Conservation (phyloP, 2,797 vertebrate species). For the Gallinago solitaria region DNA sequence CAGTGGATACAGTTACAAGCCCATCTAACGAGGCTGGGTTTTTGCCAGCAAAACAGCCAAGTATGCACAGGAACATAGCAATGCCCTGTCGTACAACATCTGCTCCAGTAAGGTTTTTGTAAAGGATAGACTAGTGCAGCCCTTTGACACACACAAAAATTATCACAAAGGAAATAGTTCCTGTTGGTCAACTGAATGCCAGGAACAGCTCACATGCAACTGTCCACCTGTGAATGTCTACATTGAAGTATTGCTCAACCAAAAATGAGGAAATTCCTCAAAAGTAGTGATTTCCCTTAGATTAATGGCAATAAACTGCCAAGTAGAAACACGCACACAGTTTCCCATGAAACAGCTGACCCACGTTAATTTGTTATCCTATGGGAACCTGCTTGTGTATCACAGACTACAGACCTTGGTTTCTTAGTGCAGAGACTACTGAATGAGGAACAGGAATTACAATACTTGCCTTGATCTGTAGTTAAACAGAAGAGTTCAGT, state of each 20-base stretch:
- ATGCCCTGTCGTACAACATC: neutral
- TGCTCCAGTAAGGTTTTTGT: neutral
- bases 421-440: neutral
- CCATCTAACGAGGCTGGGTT: neutral
- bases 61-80: neutral
- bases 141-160: neutral
- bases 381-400: neutral
- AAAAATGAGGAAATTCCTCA: neutral
- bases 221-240: neutral
- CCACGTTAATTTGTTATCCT: neutral
- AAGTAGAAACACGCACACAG: neutral
- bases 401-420: neutral
- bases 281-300: neutral
- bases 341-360: neutral
- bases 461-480: neutral
- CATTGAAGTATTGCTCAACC: neutral
- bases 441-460: neutral
- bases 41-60: neutral
- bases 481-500: neutral
- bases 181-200: neutral
- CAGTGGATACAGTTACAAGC: neutral
- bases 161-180: neutral
- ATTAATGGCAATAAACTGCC: neutral
- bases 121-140: neutral
- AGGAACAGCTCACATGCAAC: neutral